Conservation (phyloP, 2,797 vertebrate genomes). For the Caiman crocodilus region DNA sequence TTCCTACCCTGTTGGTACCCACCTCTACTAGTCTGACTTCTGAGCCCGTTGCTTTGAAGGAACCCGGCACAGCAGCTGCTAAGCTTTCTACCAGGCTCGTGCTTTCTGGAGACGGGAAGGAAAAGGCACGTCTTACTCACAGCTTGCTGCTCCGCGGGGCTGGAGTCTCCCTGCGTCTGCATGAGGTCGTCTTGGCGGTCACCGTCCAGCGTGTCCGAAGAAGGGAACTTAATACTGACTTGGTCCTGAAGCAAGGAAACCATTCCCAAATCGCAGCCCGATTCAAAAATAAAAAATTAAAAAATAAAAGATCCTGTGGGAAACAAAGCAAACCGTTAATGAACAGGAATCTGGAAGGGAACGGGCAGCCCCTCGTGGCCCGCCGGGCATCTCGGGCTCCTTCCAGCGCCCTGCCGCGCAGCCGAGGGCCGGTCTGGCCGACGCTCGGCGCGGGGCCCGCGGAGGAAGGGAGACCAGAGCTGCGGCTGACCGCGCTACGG, state of each 20-base stretch:
- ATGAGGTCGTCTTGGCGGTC: conserved; percentile 79
- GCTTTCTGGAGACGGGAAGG: not conserved
- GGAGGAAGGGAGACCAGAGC: no score
- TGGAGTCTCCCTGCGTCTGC: conserved; percentile 79
- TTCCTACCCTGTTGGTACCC: not conserved
- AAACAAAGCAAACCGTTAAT: conserved; percentile 31
- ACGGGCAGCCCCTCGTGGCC: no score
- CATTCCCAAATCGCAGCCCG: conserved; percentile 77
- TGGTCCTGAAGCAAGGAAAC: conserved; percentile 82
- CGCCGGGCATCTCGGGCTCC: no score
- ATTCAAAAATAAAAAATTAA: no score
- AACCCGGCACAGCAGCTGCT: not conserved
- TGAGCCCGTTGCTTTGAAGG: not conserved
- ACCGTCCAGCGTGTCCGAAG: conserved; percentile 78
- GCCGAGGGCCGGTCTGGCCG: no score
- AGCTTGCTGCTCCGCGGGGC: conserved; percentile 76
- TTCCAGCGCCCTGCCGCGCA: no score
- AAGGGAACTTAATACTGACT: conserved; percentile 78
- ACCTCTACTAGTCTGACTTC: not conserved
- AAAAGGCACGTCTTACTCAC: conserved; percentile 75
- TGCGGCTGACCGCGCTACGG: no score
- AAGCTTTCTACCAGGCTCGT: not conserved
- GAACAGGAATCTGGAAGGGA: not conserved
- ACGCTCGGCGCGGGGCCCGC: no score
- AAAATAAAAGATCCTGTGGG: conserved; percentile 58